Conservation (phyloP, 2,888 invertebrate species). For the Heliconius ethilla region DNA sequence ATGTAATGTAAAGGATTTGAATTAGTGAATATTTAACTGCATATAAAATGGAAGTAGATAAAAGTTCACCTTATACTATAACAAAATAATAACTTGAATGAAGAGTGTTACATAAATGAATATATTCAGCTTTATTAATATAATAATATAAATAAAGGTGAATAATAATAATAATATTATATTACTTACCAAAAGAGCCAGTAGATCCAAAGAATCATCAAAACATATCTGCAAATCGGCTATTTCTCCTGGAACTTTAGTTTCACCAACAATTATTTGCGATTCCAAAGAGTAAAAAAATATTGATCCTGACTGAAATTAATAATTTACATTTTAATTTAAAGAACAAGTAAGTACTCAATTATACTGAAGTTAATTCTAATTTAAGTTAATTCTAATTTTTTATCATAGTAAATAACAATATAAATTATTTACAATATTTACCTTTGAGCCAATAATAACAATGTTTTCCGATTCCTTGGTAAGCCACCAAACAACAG, state of each 20-base stretch:
- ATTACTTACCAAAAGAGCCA: slow-evolving; percentile 71
- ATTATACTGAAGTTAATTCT: background rate
- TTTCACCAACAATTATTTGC: slow-evolving; percentile 85
- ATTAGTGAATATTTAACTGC: too few species aligned
- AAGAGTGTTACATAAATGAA: too few species aligned
- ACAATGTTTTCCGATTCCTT: slow-evolving; percentile 86
- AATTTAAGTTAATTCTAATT: background rate
- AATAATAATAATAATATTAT: background rate
- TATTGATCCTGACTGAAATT: slow-evolving; percentile 79
- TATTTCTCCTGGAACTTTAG: slow-evolving; percentile 84
- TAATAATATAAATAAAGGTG: too few species aligned
- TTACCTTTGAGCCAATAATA: slow-evolving; percentile 86
- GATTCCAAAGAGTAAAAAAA: slow-evolving; percentile 87
- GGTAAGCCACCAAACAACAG: slow-evolving; percentile 90
- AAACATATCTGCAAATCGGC: slow-evolving; percentile 85
- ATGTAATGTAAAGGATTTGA: too few species aligned
- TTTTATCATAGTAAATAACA: background rate
- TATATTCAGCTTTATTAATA: too few species aligned
- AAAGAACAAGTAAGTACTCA: background rate
- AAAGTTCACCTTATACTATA: too few species aligned
- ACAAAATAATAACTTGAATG: too few species aligned
- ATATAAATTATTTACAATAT: background rate
- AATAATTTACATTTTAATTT: background rate
- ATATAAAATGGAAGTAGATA: too few species aligned
- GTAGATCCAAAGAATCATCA: slow-evolving; percentile 85